These are phyloP conservation scores for Pipa parva DNA, from an alignment of 2,113 vertebrate species.

Conservation along the genomic window DNA sequence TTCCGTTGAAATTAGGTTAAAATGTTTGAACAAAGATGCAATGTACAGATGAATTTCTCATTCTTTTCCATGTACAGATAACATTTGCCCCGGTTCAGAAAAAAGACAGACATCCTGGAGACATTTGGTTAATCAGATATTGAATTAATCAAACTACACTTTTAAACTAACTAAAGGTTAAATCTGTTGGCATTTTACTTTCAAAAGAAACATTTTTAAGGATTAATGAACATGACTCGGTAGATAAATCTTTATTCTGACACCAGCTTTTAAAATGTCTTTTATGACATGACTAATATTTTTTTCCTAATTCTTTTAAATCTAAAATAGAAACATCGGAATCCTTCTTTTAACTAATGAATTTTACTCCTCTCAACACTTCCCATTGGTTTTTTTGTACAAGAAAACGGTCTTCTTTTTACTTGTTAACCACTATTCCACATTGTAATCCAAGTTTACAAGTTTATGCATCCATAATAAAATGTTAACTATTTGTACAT, in stretches of 20 bases:
- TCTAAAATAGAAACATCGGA: background rate
- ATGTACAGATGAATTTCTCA: conserved; percentile 12
- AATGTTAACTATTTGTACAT: too few species aligned
- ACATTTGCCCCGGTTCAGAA: conserved; percentile 25
- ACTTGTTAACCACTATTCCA: too few species aligned
- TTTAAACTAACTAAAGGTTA: conserved; percentile 42
- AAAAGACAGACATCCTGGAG: conserved; percentile 43
- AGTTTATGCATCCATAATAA: too few species aligned
- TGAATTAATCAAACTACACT: conserved; percentile 38
- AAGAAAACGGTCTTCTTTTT: too few species aligned
- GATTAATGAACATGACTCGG: conserved; percentile 43
- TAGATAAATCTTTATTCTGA: conserved; percentile 38
- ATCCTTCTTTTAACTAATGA: too few species aligned
- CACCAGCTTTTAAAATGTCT: conserved; percentile 36
- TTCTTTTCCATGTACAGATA: conserved; percentile 31
- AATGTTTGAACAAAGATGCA: background rate
- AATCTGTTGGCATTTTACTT: conserved; percentile 37
- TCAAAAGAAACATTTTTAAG: conserved; percentile 35
- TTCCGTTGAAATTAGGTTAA: conserved; percentile 20
- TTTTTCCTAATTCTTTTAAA: background rate
- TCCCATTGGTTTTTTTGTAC: too few species aligned
- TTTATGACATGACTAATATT: conserved; percentile 34
- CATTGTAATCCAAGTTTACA: too few species aligned
- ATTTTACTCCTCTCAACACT: too few species aligned
- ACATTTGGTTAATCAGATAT: conserved; percentile 44